Base-by-base conservation (phyloP, 2,888 invertebrate species). In the Ophion ventricosus region DNA sequence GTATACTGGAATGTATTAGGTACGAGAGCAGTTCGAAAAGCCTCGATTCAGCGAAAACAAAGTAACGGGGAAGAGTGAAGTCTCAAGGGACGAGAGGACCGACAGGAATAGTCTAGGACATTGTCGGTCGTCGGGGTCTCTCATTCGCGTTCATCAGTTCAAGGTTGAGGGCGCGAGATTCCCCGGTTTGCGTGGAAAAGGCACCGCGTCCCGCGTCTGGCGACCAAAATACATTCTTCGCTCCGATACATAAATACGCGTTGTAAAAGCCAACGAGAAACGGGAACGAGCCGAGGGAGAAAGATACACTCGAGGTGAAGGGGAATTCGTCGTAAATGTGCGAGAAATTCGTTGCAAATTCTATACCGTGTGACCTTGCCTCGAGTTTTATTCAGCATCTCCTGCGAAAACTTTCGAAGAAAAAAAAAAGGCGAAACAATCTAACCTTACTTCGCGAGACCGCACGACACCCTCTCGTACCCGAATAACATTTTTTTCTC, bases 141-240 rank as follows among this genome's bases (percentile, higher is more conserved):
- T 75, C 75, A 75, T 26, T 49, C 56, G 87, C 90, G 90, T 89
- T 91, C 91, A 90, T 90, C 91, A 91, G 92, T 92, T 92, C 92
- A 92, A 92, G 92, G 92, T 92, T 92, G 92, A 89, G 89, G 89
- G 88, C 90, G 86, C 86, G 85, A 83, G 88, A 83, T 86, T 70
- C 72, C 66, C 72, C 66, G 54, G 64, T 66, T 80, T 43, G 40
- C 11, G 80, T 43, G 26, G 66, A 66, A 80, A 82, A 78, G 82
- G 78, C 73, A 66, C 57, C 85, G 83, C 73, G 80, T 70, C 64
- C 66, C 57, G 73, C 77, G 74, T 67, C 85, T 80, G 80, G 74
- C 67, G 88, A 90, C 90, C 88, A 85, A 92, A 92, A 92, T 92
- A 92, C 89, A 90, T 88, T 90, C 87, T 88, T 73, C 73, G 64